phyloP scores from a whole-genome alignment of 2,888 invertebrate genomes.

The Cremastobaeus sp. region DNA sequence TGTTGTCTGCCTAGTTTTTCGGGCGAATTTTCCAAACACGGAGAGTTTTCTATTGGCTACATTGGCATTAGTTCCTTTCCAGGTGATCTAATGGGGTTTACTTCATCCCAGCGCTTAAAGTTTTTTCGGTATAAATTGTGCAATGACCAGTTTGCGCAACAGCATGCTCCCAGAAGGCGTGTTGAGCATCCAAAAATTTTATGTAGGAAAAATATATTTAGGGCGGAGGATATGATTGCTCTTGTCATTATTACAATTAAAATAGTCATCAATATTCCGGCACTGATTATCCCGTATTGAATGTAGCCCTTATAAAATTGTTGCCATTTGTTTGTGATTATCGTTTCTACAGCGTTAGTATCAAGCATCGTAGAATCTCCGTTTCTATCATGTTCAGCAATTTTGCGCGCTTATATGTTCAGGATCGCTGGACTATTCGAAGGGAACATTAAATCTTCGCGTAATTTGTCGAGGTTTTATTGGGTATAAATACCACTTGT shows the following conservation, averaged over 20 bases:
- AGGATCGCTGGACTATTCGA: background rate
- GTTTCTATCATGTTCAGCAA: background rate
- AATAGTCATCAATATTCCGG: conserved; percentile 10
- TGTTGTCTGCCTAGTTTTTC: too few species aligned
- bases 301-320: background rate
- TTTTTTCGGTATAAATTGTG: too few species aligned
- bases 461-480: background rate
- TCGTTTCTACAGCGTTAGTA: background rate
- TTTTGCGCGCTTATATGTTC: background rate
- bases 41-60: too few species aligned
- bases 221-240: too few species aligned
- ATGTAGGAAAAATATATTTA: too few species aligned
- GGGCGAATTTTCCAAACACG: too few species aligned
- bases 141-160: too few species aligned
- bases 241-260: background rate
- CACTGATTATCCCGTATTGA: background rate
- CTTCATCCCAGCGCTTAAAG: too few species aligned
- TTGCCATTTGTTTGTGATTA: background rate
- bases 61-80: too few species aligned
- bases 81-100: too few species aligned
- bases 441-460: conserved; percentile 1
- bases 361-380: background rate
- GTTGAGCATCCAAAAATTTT: too few species aligned
- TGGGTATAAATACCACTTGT: background rate
- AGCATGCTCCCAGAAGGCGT: too few species aligned